These are phyloP conservation scores for Sapajus apella DNA, from an alignment of 2,113 vertebrate genomes.

Conservation along the genomic window DNA sequence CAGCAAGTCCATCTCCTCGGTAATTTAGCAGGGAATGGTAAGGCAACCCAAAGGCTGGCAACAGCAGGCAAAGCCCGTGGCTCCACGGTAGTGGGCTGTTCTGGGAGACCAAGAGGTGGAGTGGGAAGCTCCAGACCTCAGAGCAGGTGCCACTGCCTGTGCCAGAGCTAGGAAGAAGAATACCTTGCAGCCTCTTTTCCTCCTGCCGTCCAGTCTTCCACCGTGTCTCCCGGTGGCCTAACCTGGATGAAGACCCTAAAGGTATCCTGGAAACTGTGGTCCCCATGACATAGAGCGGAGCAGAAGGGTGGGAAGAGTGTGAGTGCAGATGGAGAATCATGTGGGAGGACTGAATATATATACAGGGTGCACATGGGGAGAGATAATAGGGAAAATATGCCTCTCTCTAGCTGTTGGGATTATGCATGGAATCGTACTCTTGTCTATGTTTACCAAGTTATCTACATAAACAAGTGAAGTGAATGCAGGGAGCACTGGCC, in stretches of 20 bases:
- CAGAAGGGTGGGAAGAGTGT: not conserved
- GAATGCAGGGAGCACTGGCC: fast-evolving
- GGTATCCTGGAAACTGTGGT: not conserved
- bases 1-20: not conserved
- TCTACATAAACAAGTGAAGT: not conserved
- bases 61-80: not conserved
- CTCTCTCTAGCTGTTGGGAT: not conserved
- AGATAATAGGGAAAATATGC: not conserved
- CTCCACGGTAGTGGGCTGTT: not conserved
- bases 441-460: not conserved
- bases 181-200: not conserved
- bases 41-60: not conserved
- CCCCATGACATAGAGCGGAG: not conserved
- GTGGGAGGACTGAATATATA: not conserved
- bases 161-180: not conserved
- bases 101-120: not conserved
- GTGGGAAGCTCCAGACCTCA: not conserved
- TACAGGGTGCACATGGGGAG: not conserved
- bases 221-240: not conserved
- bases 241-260: not conserved
- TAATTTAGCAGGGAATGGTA: too few relatives aligned
- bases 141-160: not conserved
- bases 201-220: not conserved
- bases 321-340: not conserved
- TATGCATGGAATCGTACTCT: not conserved